phyloP scores from a whole-genome alignment of 1,140 invertebrate species.

The Centruroides vittatus region DNA sequence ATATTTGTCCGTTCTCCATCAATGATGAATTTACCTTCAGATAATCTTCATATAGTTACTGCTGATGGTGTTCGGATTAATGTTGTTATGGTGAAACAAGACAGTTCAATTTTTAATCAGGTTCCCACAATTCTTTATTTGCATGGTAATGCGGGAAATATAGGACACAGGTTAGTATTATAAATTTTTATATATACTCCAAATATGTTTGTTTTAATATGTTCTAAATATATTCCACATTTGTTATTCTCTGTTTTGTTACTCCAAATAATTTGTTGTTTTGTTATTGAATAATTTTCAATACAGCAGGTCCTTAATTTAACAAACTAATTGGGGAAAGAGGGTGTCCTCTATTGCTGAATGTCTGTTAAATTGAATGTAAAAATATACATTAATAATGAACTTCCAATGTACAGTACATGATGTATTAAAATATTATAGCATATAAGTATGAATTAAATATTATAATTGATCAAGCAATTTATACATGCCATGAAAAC shows the following conservation, averaged over 20 bases:
- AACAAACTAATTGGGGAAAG: too few species aligned
- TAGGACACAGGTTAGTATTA: conserved; percentile 61
- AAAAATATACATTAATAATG: too few species aligned
- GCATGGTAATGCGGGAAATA: conserved; percentile 93
- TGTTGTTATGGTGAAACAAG: conserved; percentile 69
- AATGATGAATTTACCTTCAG: conserved; percentile 64
- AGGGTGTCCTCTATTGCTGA: too few species aligned
- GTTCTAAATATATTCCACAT: too few species aligned
- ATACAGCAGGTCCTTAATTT: neutral
- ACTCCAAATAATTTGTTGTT: neutral
- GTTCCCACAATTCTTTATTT: conserved; percentile 74
- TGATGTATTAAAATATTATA: too few species aligned
- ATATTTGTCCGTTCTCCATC: conserved; percentile 71
- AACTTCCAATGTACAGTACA: too few species aligned
- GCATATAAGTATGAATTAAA: too few species aligned
- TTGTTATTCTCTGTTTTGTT: too few species aligned
- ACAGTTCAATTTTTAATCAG: conserved; percentile 40
- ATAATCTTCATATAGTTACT: conserved; percentile 53
- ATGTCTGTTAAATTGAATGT: too few species aligned
- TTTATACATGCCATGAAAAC: too few species aligned
- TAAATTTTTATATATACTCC: neutral
- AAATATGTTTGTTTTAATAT: neutral
- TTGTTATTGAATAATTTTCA: neutral
- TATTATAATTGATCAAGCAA: too few species aligned
- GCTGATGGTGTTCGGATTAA: conserved; percentile 68